Evolutionary conservation across 2,113 vertebrate species (phyloP), one percentile per base, ranked within the genome.

Genomic region (Tupaia chinensis): DNA sequence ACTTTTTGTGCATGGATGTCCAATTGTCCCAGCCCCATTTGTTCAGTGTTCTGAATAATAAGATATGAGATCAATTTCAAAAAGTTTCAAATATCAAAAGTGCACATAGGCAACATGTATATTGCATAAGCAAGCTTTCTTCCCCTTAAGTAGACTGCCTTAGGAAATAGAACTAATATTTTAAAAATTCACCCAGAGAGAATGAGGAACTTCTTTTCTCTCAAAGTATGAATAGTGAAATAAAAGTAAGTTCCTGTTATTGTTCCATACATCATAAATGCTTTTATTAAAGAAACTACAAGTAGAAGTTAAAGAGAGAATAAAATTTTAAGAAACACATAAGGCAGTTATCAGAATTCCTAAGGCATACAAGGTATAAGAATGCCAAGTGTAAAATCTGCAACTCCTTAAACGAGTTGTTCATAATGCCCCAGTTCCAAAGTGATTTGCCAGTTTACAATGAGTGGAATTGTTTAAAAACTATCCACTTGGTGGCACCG

Each of bases 401-500:
- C 32, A 11, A 0, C 58, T 87, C 34, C 19, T 9, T 72, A 29
- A 32, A 72, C 0, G 1, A 87, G 63, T 73, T 29, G 22, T 27
- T 63, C 87, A 69, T 17, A 53, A 15, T 5, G 1, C 12, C n/a
- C 14, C 22, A 22, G 4, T 79, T 95, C 23, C 83, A 20, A n/a
- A 96, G 54, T 11, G 7, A 76, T 29, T 53, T 25, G 20, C 11
- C 8, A 9, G 7, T 29, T 89, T 72, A 63, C 1, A 8, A 1
- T 20, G 65, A 76, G 12, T 54, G 15, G 11, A 69, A 54, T 54
- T 82, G 72, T 98, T 95, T 19, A 60, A 7, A 94, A 96, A 86
- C 54, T 11, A 27, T 58, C 97, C 97, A 97, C 97, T 93, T 86
- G 97, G 93, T 97, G 97, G 97, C 97, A 60, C 89, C 92, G 0